Evolutionary conservation across 2,888 invertebrate species (phyloP), one percentile per base, ranked within the genome.

Genomic region (Brachyopa scutellaris): DNA sequence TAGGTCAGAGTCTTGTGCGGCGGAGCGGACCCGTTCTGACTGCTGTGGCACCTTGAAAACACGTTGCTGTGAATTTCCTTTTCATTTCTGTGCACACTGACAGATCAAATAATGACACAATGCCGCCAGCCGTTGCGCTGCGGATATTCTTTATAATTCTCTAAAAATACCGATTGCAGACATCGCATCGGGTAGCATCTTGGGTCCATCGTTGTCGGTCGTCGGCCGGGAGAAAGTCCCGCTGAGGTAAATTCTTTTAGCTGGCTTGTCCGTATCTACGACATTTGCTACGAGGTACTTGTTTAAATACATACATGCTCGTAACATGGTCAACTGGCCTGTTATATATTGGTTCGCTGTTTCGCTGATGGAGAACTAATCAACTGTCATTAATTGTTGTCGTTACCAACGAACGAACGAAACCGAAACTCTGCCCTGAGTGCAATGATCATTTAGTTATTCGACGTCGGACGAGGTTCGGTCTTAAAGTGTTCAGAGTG

Each of bases 21-120:
- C n/a, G n/a, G n/a, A n/a, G n/a, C n/a, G 19, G 62, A 80, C 80
- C 26, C 51, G 74, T 80, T 80, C 80, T 62, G 55, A 67, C 53
- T 40, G 38, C n/a, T 17, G 33, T 23, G 19, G 67, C 74, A 80
- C 80, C 80, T 80, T 80, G 80, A 80, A 76, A 80, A 69, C 74
- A 47, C 47, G 74, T 74, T 64, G 76, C 23, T 69, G 62, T 49
- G 17, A 64, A 62, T 74, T 69, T 74, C 55, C 62, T 77, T 66
- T 66, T 61, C 45, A 15, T 49, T 70, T 59, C 26, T 51, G 26
- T 38, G 19, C 38, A 15, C 40, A 36, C 36, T 17, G 38, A 29
- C 53, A 26, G 47, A 67, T 55, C 74, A 40, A 64, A 64, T 76
- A 80, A 62, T 74, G 55, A 74, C 69, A 76, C 69, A 76, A 74